Evolutionary conservation across 2,797 vertebrate species (phyloP).

Genomic region (Semaprochilodus insignis): DNA sequence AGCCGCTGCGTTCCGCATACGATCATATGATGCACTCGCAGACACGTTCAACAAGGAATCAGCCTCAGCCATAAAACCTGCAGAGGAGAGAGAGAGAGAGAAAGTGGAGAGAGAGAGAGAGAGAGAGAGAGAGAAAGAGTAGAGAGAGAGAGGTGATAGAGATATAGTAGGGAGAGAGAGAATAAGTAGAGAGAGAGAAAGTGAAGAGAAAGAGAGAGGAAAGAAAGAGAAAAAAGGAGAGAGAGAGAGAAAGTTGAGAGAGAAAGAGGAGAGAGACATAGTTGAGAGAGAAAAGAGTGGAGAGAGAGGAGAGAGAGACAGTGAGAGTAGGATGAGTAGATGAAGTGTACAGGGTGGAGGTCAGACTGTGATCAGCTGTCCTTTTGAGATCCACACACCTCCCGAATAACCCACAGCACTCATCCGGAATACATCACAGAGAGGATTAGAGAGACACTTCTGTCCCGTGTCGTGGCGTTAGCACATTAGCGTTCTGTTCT

Average conservation of each 20-base stretch:
- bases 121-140: neutral
- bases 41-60: constrained; percentile 81
- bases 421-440: neutral
- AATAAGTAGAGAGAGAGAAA: neutral
- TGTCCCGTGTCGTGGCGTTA: too few species aligned
- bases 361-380: neutral
- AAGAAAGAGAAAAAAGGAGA: neutral
- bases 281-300: neutral
- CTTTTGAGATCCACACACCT: too few species aligned
- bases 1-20: constrained; percentile 77
- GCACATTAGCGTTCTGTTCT: too few species aligned
- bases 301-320: neutral
- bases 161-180: neutral
- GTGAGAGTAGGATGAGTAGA: neutral
- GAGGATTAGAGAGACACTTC: neutral
- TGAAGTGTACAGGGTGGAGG: too few species aligned
- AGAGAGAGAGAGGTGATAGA: neutral
- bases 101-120: too few species aligned
- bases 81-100: neutral
- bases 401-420: too few species aligned
- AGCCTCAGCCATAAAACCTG: constrained; percentile 85
- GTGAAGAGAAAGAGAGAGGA: neutral
- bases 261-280: neutral
- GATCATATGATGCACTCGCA: constrained; percentile 75
- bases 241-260: neutral